Percentiles rank a stretch among this genome's conserved stretches.
These are phyloP conservation scores for Orientallactaga bullata DNA, from an alignment of 2,113 vertebrate genomes.

Conservation along the genomic window DNA sequence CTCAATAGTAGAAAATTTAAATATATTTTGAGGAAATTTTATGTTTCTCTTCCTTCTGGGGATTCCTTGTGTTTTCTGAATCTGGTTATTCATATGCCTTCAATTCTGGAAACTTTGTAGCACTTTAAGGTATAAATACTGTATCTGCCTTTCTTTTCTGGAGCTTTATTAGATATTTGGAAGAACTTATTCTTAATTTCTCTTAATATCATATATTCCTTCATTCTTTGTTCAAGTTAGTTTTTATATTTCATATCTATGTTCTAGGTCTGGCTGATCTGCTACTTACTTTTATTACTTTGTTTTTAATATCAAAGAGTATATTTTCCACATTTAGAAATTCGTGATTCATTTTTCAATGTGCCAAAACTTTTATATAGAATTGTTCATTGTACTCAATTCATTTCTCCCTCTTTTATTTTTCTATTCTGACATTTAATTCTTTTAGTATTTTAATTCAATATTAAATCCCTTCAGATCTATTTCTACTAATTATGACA, in stretches of 20 bases:
- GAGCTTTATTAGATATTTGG: background rate
- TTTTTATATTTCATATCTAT: background rate
- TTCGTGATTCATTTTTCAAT: background rate
- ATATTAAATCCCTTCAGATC: background rate
- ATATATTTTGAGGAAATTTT: background rate
- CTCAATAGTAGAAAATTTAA: conserved; percentile 9
- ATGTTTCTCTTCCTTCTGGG: background rate
- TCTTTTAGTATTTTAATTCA: background rate
- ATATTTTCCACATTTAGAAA: background rate
- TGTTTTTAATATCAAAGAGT: background rate
- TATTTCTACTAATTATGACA: background rate
- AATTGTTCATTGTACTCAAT: background rate
- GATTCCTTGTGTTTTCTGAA: background rate
- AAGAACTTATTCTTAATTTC: background rate
- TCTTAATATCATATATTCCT: background rate
- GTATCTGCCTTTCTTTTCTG: background rate
- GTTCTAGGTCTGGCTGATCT: background rate
- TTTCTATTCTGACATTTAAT: background rate
- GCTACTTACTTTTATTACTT: background rate
- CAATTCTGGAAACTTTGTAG: background rate
- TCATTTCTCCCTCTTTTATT: background rate
- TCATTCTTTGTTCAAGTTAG: background rate
- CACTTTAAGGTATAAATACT: conserved; percentile 13
- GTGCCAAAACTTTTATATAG: background rate
- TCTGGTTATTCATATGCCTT: background rate